Percentiles rank a stretch among this genome's conserved stretches.
Conservation (phyloP, 2,888 invertebrate species). For the Kuschelorhynchus macadamiae region DNA sequence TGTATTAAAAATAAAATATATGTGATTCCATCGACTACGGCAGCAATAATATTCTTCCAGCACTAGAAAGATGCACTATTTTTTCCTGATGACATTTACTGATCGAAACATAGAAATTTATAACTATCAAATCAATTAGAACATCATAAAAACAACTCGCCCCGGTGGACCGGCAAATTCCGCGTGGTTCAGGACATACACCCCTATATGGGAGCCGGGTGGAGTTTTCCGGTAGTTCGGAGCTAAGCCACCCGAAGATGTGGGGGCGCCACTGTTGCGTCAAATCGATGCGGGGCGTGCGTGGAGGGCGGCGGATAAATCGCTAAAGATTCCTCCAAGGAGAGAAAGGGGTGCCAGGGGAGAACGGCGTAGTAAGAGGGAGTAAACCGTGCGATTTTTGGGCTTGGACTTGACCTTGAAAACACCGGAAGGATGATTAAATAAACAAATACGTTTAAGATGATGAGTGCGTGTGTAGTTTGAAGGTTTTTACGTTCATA, state of each 20-base stretch:
- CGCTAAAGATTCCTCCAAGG: conserved; percentile 24
- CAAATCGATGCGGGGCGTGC: conserved; percentile 59
- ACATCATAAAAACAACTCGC: conserved; percentile 15
- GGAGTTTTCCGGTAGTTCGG: conserved; percentile 58
- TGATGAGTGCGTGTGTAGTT: not conserved
- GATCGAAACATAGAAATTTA: conserved; percentile 10
- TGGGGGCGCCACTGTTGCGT: conserved; percentile 64
- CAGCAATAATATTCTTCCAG: too few relatives aligned
- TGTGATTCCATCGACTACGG: too few relatives aligned
- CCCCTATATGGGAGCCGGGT: conserved; percentile 47
- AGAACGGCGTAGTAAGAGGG: conserved; percentile 1
- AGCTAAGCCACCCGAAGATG: conserved; percentile 68
- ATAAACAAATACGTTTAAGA: not conserved
- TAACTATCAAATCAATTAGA: not conserved
- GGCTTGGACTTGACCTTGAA: conserved; percentile 45
- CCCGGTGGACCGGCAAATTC: conserved; percentile 10
- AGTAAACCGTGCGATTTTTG: conserved; percentile 22
- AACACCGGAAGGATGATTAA: not conserved
- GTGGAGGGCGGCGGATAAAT: conserved; percentile 52
- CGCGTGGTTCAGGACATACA: conserved; percentile 43
- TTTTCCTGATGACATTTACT: not conserved
- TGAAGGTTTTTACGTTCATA: too few relatives aligned
- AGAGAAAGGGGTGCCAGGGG: not conserved
- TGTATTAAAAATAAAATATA: too few relatives aligned
- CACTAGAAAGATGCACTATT: not conserved